Percentiles rank a stretch among this genome's conserved stretches.
These are phyloP conservation scores for Acropora tenuis DNA, from an alignment of 64 coral and sea anemone species.

Conservation along the genomic window DNA sequence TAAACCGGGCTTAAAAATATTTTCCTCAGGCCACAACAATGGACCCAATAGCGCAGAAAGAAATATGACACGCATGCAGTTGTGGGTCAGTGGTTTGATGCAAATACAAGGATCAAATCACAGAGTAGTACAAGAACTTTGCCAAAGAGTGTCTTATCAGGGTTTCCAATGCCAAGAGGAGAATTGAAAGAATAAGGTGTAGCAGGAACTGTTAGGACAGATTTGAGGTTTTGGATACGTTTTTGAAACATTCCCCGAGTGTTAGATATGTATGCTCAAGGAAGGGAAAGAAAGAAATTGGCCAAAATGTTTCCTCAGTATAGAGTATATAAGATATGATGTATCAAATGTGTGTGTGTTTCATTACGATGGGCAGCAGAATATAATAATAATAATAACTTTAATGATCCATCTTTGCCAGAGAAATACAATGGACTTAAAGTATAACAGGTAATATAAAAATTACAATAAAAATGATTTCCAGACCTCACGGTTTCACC, in stretches of 20 bases:
- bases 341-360: not conserved
- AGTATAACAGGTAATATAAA: too few species aligned
- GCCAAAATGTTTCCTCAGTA: not conserved
- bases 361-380: not conserved
- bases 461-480: too few species aligned
- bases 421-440: too few species aligned
- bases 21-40: not conserved
- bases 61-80: constrained; percentile 2
- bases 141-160: constrained; percentile 3
- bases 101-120: not conserved
- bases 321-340: not conserved
- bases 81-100: not conserved
- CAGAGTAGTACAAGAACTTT: not conserved
- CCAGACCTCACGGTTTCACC: too few species aligned
- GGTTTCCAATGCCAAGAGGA: not conserved
- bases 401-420: too few species aligned
- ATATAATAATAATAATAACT: too few species aligned
- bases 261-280: not conserved
- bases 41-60: not conserved
- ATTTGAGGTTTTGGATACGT: not conserved
- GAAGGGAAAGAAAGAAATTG: not conserved
- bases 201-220: not conserved
- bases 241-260: not conserved
- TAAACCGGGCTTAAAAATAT: not conserved
- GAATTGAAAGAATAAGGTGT: not conserved